Percentiles rank a stretch among this genome's conserved stretches.
Conservation (phyloP, 2,888 invertebrate species). For the Escarpia spicata region DNA sequence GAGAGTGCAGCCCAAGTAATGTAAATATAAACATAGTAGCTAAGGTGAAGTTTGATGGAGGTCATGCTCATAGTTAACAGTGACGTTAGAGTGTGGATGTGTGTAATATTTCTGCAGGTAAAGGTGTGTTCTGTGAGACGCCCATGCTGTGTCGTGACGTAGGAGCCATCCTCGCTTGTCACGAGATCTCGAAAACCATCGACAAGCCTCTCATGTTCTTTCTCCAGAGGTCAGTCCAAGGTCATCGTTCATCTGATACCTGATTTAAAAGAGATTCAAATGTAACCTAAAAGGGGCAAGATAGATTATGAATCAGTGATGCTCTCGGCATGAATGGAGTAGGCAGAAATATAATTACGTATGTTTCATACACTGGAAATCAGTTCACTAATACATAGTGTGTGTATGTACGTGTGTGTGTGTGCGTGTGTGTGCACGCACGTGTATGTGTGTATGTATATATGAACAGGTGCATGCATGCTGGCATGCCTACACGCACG, state of each 20-base stretch:
- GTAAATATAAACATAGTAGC: too few relatives aligned
- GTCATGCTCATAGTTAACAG: too few relatives aligned
- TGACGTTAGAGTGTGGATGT: too few relatives aligned
- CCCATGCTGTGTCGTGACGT: neutral
- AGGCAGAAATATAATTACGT: neutral
- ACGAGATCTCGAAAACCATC: neutral
- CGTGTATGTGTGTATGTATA: neutral
- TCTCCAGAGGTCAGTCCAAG: neutral
- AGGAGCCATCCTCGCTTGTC: neutral
- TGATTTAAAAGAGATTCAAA: neutral
- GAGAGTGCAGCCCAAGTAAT: too few relatives aligned
- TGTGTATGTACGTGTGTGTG: neutral
- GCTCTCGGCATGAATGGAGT: neutral
- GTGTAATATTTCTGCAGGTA: neutral
- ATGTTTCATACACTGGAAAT: neutral
- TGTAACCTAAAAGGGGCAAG: too few relatives aligned
- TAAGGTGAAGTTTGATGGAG: too few relatives aligned
- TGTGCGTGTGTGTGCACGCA: neutral
- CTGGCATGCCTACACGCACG: neutral
- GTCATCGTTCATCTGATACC: neutral
- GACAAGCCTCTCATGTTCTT: slow-evolving; percentile 3
- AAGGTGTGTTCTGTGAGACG: neutral
- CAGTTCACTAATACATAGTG: neutral
- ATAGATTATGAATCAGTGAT: neutral
- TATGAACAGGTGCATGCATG: neutral